A percentile compares a stretch with the other conserved stretches of the same genome.
phyloP scores from a whole-genome alignment of 2,888 invertebrate species.

The Stomorhina lunata region DNA sequence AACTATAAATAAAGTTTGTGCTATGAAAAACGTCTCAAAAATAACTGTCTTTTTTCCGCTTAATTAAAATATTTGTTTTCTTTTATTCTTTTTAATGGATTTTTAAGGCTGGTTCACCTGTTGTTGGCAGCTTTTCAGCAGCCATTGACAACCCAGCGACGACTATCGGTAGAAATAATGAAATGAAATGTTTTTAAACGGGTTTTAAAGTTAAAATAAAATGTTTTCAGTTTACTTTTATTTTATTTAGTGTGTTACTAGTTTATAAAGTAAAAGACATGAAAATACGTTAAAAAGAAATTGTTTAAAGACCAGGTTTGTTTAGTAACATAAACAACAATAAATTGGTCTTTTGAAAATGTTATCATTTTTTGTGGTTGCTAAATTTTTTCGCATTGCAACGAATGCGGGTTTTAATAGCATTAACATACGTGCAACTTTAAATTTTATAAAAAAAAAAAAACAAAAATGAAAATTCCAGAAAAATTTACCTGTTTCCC shows the following conservation, averaged over 20 bases:
- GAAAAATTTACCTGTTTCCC: no score
- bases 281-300: slow-evolving; percentile 33
- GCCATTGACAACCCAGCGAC: slow-evolving; percentile 45
- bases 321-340: slow-evolving; percentile 4
- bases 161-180: background rate
- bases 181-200: slow-evolving; percentile 30
- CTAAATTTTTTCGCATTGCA: slow-evolving; percentile 21
- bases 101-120: slow-evolving; percentile 54
- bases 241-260: slow-evolving; percentile 30
- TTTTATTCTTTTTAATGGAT: no score
- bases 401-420: slow-evolving; percentile 3
- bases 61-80: slow-evolving; percentile 39
- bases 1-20: slow-evolving; percentile 2
- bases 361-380: background rate
- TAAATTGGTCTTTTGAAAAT: slow-evolving; percentile 17
- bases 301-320: slow-evolving; percentile 33
- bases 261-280: slow-evolving; percentile 10
- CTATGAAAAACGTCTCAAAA: background rate
- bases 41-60: slow-evolving; percentile 24
- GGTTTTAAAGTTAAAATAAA: slow-evolving; percentile 6
- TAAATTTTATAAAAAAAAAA: background rate
- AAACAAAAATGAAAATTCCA: no score
- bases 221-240: background rate
- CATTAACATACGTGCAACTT: slow-evolving; percentile 3
- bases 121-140: slow-evolving; percentile 45